Base-by-base conservation (phyloP, 1,140 invertebrate species). In the Psilanteris sp. region DNA sequence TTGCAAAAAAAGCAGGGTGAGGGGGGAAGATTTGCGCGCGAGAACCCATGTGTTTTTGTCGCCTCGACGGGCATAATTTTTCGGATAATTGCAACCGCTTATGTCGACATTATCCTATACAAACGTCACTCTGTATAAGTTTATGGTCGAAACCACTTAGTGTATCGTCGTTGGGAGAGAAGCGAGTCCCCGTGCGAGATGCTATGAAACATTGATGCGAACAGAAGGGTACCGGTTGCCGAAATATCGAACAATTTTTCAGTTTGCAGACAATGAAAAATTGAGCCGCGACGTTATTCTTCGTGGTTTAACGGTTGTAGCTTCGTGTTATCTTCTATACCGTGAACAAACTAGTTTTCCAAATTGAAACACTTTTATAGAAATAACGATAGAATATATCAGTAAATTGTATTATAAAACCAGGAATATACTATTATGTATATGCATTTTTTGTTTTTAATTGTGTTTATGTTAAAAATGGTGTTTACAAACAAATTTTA, bases 121-220 rank as follows among this genome's bases (percentile, higher is more conserved):
- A 76, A 76, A 64, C 57, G 72, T 76, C 62, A 77, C 37, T 78
- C 67, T 43, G 24, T 70, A 57, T 78, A 83, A 77, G 77, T 88
- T 87, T 87, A 87, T 85, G 85, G 83, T 82, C 84, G 77, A 88
- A 88, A 88, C 80, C 87, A 88, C 87, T 88, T 85, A 87, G 83
- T 77, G 78, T 84, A 85, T 85, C 79, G 84, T 46, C 59, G 18
- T 74, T 59, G 66, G 59, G 73, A 71, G 73, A 71, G 54, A 48
- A 39, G 24, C 11, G 18, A 44, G 70, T 79, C 80, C 77, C 72
- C 54, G 71, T 74, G 68, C 79, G 73, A n/a, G n/a, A 83, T 77
- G 72, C 78, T 81, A 80, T 87, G 83, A 85, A 87, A 85, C 80
- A 83, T 86, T 87, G 80, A 87, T 85, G 83, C 82, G 73, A 54